phyloP scores from a whole-genome alignment of 2,113 vertebrate genomes.

The Gnathonemus longibarbis region DNA sequence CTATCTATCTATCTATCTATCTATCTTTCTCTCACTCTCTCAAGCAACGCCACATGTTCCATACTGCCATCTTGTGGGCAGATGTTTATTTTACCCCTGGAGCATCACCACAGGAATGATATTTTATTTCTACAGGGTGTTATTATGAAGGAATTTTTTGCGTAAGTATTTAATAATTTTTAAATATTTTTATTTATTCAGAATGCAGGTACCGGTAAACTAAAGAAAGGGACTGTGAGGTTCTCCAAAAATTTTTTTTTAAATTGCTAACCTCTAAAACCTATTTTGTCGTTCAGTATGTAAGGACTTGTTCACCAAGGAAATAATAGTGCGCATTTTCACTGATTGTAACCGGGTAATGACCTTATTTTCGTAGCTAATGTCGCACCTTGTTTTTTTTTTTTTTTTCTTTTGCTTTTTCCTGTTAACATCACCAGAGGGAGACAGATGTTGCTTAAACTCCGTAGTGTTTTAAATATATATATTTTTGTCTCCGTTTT shows the following conservation, averaged over 20 bases:
- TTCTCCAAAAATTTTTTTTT: background rate
- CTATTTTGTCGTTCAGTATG: background rate
- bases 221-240: background rate
- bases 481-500: background rate
- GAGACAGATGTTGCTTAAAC: background rate
- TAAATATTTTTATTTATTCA: background rate
- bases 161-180: background rate
- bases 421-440: background rate
- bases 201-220: background rate
- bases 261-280: background rate
- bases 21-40: background rate
- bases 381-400: background rate
- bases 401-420: background rate
- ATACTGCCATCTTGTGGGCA: slow-evolving; percentile 4
- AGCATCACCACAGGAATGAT: background rate
- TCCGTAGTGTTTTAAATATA: background rate
- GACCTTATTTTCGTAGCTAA: background rate
- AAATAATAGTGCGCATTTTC: background rate
- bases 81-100: background rate
- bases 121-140: background rate
- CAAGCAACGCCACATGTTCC: background rate
- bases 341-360: background rate
- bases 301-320: background rate
- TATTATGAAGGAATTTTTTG: background rate
- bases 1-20: background rate